These are phyloP conservation scores for Neosilurus hyrtlii DNA, from an alignment of 2,797 vertebrate species.

Conservation along the genomic window DNA sequence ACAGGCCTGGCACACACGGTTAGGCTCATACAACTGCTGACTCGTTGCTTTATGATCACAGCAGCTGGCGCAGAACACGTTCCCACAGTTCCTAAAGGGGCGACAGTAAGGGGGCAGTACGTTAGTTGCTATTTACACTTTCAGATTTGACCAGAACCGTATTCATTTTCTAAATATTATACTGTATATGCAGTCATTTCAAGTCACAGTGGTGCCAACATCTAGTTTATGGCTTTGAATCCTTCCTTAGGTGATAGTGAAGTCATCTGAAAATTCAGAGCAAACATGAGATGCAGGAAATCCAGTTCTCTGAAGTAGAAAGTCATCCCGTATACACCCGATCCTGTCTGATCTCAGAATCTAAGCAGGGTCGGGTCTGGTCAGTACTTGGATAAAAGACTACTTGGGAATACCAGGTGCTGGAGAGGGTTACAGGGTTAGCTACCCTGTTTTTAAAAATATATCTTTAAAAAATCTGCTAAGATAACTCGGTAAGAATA, in stretches of 20 bases:
- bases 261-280: background rate
- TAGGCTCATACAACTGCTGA: constrained; percentile 94
- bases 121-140: background rate
- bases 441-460: no score
- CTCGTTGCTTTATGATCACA: constrained; percentile 98
- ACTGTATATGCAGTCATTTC: background rate
- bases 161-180: background rate
- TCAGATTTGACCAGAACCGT: background rate
- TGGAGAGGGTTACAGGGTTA: no score
- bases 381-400: no score
- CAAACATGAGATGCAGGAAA: background rate
- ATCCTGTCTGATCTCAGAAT: no score
- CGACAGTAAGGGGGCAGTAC: constrained; percentile 47
- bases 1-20: constrained; percentile 89
- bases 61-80: constrained; percentile 97
- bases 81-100: constrained; percentile 91
- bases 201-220: constrained; percentile 18
- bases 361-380: no score
- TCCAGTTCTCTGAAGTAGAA: background rate
- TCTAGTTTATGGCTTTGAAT: background rate
- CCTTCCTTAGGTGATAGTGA: background rate
- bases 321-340: no score
- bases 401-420: no score
- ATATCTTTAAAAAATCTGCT: no score
- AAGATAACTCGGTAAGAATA: no score